Base-by-base conservation (phyloP, 64 coral and sea anemone genomes). In the Actinia equina region DNA sequence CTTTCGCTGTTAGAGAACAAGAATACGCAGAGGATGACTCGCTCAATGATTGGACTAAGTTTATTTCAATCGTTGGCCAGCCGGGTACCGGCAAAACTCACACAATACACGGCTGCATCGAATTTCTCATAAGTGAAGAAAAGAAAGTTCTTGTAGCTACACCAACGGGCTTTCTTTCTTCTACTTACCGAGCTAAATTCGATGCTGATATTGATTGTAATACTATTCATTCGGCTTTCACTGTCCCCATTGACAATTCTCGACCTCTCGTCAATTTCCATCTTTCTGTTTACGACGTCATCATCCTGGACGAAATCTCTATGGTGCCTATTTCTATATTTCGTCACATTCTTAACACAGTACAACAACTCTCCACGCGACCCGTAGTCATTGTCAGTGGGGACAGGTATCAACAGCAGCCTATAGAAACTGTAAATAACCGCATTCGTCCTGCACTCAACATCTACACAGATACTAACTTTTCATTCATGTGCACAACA, bases 371-470 rank as follows among this genome's bases (percentile, higher is more conserved):
- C 3, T 59, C 89, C 0, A 59, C 69, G 5, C 14, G 88, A 17
- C 92, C 88, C 0, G 19, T 94, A 10, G 25, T 94, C 0, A 13
- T 94, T 9, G 30, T 90, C 2, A 80, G 87, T 63, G 92, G 92
- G n/a, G 92, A 94, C 67, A 89, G 87, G 14, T 86, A 64, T 8
- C 88, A 94, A 42, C 84, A 89, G 16, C 88, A 89, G 43, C 88
- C 84, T 5, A 83, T 90, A 11, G 25, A 59, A 22, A 87, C 84
- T 5, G 25, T 55, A 0, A 17, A 74, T 7, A 69, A 80, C 0
- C 0, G 22, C 1, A 86, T 82, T 1, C 6, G 0, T 0, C 17
- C 5, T 5, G 49, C 59, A 0, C 16, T 0, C 15, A 77, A 59
- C 22, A 49, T 87, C 7, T 77, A 86, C 3, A 53, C 30, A 1